phyloP scores from a whole-genome alignment of 1,140 invertebrate genomes.

The Cherax destructor region DNA sequence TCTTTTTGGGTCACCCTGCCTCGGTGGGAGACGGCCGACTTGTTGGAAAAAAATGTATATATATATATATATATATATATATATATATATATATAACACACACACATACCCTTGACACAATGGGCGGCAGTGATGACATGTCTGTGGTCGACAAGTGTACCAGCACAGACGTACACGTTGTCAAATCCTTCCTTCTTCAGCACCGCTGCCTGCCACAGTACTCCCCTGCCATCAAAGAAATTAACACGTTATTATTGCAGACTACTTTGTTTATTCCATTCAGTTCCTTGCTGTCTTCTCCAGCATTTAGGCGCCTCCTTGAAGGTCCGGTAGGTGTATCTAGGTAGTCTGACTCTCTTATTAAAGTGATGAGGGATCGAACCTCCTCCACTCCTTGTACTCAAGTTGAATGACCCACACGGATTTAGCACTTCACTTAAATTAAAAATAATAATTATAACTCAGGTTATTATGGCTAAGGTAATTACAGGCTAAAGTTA shows the following conservation, averaged over 20 bases:
- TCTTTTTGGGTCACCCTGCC: no score
- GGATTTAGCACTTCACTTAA: no score
- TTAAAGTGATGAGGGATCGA: neutral
- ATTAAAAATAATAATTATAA: no score
- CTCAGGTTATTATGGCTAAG: no score
- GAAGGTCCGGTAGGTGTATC: neutral
- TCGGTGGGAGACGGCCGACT: no score
- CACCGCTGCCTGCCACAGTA: constrained; percentile 94
- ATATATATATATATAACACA: constrained; percentile 76
- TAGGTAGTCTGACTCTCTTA: neutral
- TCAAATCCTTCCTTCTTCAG: constrained; percentile 92
- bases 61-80: no score
- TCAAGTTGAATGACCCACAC: no score
- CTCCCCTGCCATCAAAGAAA: constrained; percentile 78
- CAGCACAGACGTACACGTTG: constrained; percentile 92
- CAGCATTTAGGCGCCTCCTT: neutral
- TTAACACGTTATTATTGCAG: no score
- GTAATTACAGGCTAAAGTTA: no score
- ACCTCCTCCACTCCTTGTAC: no score
- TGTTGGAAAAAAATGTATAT: no score
- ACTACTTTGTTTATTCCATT: neutral
- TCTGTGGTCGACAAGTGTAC: constrained; percentile 87
- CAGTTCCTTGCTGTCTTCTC: neutral
- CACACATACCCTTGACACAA: constrained; percentile 93
- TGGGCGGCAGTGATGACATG: constrained; percentile 93